phyloP scores from a whole-genome alignment of 2,888 invertebrate genomes.

The Eurytoma adleriae region DNA sequence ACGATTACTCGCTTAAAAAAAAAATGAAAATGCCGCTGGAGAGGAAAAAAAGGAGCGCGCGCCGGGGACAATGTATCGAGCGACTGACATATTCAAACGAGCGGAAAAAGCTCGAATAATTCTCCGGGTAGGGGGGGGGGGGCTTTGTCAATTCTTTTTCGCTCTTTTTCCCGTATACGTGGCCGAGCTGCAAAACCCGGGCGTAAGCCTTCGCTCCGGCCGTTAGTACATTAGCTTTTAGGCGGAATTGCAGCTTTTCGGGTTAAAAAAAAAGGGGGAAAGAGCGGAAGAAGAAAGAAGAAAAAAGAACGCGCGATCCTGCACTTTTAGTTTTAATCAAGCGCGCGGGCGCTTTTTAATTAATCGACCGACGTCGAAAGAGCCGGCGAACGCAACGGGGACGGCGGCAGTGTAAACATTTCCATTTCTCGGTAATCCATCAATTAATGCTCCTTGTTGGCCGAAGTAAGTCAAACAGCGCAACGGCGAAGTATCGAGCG shows the following conservation, averaged over 20 bases:
- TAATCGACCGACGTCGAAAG: too few species aligned
- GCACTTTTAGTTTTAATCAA: too few species aligned
- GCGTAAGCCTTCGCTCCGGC: constrained; percentile 10
- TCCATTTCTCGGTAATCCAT: too few species aligned
- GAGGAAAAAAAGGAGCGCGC: constrained; percentile 12
- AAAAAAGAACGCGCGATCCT: background rate
- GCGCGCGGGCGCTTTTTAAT: too few species aligned
- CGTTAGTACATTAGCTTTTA: constrained; percentile 36
- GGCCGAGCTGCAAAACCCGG: background rate
- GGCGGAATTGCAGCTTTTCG: constrained; percentile 28
- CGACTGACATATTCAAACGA: constrained; percentile 44
- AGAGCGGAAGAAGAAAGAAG: too few species aligned
- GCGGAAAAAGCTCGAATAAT: constrained; percentile 52
- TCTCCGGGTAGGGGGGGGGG: background rate
- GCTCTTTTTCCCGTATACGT: background rate
- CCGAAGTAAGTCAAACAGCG: too few species aligned
- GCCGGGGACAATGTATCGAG: background rate
- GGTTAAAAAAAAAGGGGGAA: too few species aligned
- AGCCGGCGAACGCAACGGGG: too few species aligned
- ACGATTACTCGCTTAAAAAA: constrained; percentile 18
- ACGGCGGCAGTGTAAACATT: too few species aligned
- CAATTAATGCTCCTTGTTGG: too few species aligned
- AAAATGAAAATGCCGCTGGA: constrained; percentile 1
- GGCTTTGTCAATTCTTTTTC: constrained; percentile 26
- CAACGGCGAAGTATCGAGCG: too few species aligned